phyloP scores from a whole-genome alignment of 92 coral and sea anemone genomes.

The Porites lobata region DNA sequence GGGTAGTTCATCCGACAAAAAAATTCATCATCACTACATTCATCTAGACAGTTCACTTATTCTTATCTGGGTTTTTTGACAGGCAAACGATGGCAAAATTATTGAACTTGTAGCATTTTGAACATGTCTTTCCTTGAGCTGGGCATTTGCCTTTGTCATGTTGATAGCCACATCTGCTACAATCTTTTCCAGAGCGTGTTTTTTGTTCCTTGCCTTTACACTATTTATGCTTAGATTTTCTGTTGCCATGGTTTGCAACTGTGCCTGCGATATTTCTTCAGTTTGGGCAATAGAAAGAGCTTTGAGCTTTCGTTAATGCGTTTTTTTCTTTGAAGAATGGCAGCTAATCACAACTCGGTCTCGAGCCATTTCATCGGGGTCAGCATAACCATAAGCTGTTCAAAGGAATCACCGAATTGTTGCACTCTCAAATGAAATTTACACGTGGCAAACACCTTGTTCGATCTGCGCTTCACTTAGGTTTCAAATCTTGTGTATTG shows the following conservation, averaged over 20 bases:
- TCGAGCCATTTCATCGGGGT: constrained; percentile 76
- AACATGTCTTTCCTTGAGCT: constrained; percentile 43
- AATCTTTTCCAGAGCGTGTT: background rate
- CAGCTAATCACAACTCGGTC: constrained; percentile 67
- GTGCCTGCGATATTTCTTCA: constrained; percentile 50
- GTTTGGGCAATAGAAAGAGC: constrained; percentile 63
- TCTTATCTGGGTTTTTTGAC: background rate
- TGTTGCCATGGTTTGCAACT: constrained; percentile 57
- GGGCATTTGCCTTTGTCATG: constrained; percentile 44
- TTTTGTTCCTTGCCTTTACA: constrained; percentile 6
- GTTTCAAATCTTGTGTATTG: constrained; percentile 38
- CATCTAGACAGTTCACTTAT: constrained; percentile 30
- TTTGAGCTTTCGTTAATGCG: constrained; percentile 60
- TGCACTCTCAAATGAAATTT: constrained; percentile 62
- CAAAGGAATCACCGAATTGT: constrained; percentile 36
- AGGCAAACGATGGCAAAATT: constrained; percentile 55
- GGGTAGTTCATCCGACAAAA: constrained; percentile 7
- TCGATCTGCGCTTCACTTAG: constrained; percentile 43
- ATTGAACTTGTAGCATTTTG: constrained; percentile 49
- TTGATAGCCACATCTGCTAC: constrained; percentile 49
- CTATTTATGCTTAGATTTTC: constrained; percentile 29
- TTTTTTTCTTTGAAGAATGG: constrained; percentile 56
- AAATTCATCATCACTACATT: background rate
- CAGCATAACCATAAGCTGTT: constrained; percentile 62
- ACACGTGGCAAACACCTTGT: constrained; percentile 55